Conservation (phyloP, 1,140 invertebrate species). For the Anastrepha ludens region DNA sequence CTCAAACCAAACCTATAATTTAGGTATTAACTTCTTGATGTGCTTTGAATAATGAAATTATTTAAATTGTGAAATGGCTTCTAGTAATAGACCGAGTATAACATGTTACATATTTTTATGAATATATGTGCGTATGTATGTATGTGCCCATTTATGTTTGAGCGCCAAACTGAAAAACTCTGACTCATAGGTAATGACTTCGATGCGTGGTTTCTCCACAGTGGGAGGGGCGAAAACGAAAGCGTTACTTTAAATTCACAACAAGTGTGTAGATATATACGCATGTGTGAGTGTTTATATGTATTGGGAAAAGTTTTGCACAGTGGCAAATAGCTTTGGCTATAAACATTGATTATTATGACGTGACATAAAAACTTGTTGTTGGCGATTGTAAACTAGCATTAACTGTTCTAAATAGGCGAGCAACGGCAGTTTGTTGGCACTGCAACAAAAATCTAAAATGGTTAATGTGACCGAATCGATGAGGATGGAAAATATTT, state of each 20-base stretch:
- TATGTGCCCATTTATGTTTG: background rate
- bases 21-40: background rate
- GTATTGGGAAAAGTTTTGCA: conserved; percentile 9
- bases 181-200: conserved; percentile 20
- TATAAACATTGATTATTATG: conserved; percentile 10
- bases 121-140: background rate
- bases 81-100: background rate
- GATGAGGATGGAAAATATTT: no score
- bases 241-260: background rate
- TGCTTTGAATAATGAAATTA: background rate
- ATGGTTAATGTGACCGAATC: no score
- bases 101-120: background rate
- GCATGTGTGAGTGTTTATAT: background rate
- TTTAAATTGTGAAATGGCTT: background rate
- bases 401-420: conserved; percentile 6
- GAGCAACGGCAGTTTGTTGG: background rate
- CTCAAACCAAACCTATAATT: background rate
- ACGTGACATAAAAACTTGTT: background rate
- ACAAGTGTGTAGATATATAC: background rate
- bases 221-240: background rate
- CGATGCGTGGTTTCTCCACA: background rate
- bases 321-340: background rate
- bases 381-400: background rate
- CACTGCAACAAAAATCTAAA: no score
- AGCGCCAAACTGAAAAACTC: no score